Conservation (phyloP, 1,140 invertebrate species). For the Brachionus calyciflorus region DNA sequence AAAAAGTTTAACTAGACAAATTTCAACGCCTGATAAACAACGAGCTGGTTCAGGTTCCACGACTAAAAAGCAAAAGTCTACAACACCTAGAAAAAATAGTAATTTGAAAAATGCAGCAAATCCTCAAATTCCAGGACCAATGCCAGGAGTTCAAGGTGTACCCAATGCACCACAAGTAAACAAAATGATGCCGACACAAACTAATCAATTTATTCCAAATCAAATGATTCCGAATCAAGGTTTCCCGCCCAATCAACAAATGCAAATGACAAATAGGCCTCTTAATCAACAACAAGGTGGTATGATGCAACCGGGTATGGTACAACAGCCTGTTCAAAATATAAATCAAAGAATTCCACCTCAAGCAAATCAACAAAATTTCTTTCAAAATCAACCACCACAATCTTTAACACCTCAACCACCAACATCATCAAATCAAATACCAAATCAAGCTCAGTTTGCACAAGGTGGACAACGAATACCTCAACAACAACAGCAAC, state of each 20-base stretch:
- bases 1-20: neutral
- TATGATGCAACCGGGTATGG: conserved; percentile 4
- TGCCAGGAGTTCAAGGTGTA: neutral
- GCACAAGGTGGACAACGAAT: neutral
- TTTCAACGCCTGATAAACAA: conserved; percentile 22
- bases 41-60: neutral
- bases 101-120: neutral
- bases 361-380: conserved; percentile 17
- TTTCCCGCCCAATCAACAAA: neutral
- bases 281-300: neutral
- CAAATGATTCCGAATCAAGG: neutral
- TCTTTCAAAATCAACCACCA: conserved; percentile 1
- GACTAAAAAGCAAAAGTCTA: conserved; percentile 32
- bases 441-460: neutral
- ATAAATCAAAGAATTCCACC: neutral
- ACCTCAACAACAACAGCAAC: neutral
- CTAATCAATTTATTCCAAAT: neutral
- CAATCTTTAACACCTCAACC: neutral
- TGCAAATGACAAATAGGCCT: neutral
- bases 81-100: conserved; percentile 1
- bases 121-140: neutral
- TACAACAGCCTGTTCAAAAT: neutral
- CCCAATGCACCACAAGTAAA: neutral
- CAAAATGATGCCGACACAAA: neutral
- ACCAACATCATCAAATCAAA: too few relatives aligned